Evolutionary conservation across 2,888 invertebrate genomes (phyloP).

Genomic region (Griposia aprilina): DNA sequence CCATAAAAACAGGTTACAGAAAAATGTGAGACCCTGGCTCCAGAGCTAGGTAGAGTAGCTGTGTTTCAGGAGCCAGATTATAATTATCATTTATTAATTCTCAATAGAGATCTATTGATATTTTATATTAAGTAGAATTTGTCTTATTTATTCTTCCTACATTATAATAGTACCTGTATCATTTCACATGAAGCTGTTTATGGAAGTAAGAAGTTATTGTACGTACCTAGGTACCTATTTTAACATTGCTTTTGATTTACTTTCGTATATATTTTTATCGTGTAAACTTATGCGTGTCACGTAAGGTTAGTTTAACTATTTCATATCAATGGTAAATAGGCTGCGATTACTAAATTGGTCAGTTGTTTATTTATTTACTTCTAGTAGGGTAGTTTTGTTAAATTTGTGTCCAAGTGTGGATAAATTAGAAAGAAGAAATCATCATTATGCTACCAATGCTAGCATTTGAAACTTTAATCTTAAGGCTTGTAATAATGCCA

Average conservation of each 20-base stretch:
- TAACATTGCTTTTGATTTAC: conserved; percentile 16
- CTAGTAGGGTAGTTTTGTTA: background rate
- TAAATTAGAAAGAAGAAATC: background rate
- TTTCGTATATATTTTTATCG: conserved; percentile 26
- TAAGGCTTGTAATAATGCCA: too few relatives aligned
- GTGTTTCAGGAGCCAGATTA: too few relatives aligned
- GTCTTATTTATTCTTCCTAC: background rate
- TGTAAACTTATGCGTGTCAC: conserved; percentile 27
- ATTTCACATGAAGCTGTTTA: background rate
- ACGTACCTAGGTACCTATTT: background rate
- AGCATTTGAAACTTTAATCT: background rate
- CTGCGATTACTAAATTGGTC: conserved; percentile 15
- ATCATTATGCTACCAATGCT: background rate
- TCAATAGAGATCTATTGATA: background rate
- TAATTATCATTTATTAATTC: background rate
- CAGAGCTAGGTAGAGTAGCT: too few relatives aligned
- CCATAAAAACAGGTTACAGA: too few relatives aligned
- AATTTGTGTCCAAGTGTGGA: background rate
- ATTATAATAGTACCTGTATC: background rate
- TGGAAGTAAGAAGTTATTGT: background rate
- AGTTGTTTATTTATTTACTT: background rate
- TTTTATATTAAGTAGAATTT: too few relatives aligned
- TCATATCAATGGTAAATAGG: conserved; percentile 19
- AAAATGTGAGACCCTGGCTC: too few relatives aligned
- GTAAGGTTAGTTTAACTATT: conserved; percentile 30